Conservation (phyloP, 2,797 vertebrate genomes). For the Rhinatrema bivittatum region DNA sequence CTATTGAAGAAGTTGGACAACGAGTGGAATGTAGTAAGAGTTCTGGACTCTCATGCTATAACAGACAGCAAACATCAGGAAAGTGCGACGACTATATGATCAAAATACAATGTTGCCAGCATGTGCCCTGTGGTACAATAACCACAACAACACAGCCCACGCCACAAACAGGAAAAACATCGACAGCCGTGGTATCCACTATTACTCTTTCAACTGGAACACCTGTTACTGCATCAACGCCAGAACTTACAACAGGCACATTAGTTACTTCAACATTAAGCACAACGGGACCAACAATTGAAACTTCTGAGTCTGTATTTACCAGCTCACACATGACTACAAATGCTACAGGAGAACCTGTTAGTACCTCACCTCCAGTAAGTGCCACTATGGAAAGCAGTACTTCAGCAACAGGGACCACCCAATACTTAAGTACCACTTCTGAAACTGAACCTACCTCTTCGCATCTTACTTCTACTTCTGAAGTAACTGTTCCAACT, state of each 20-base stretch:
- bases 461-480: neutral
- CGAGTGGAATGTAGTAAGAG: too few relatives aligned
- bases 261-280: neutral
- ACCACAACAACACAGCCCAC: too few relatives aligned
- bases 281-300: neutral
- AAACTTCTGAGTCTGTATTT: neutral
- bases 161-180: neutral
- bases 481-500: neutral
- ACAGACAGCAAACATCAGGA: constrained; percentile 34
- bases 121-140: too few relatives aligned
- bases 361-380: too few relatives aligned
- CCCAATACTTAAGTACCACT: neutral
- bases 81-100: constrained; percentile 55
- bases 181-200: too few relatives aligned
- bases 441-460: neutral
- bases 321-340: too few relatives aligned
- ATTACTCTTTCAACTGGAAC: too few relatives aligned
- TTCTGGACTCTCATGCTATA: too few relatives aligned
- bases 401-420: too few relatives aligned
- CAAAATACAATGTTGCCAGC: constrained; percentile 48
- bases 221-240: neutral
- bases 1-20: constrained; percentile 21
- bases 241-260: too few relatives aligned
- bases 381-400: too few relatives aligned
- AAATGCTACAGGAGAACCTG: too few relatives aligned